Evolutionary conservation across 2,113 vertebrate species (phyloP), one percentile per base, ranked within the genome.

Genomic region (Lucifuga dentata): DNA sequence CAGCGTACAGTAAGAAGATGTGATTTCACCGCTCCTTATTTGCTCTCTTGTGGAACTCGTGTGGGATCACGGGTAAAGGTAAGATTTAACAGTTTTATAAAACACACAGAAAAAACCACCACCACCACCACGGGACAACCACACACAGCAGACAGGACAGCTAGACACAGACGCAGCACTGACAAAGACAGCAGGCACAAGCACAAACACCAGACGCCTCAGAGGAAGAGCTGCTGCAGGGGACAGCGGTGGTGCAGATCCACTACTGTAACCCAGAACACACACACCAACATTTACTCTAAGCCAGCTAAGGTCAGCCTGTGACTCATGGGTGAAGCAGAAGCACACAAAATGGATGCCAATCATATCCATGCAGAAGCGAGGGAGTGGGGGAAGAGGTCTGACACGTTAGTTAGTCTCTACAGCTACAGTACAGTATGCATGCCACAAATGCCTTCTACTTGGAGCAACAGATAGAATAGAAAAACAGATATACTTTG

Each of bases 361-460:
- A 91, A 70, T 92, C 88, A 92, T 70, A 91, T 90, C 73, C 95
- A 95, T 96, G 95, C 95, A 93, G 71, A 73, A 77, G 84, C 80
- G 11, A 13, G 78, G 61, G 61, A 5, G 20, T 29, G 6, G 11
- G 32, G 80, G 84, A 81, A 58, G 38, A 62, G 43, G 53, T 58
- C 41, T 26, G 48, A 50, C 48, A 58, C 19, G 55, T 92, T 89
- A 90, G 92, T 92, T 87, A 84, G 86, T 86, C 65, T 83, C 78
- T 65, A 79, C 53, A 83, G 92, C 92, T 93, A 89, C 75, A 93
- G 78, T 78, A 81, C 81, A 58, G 67, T 60, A 88, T 65, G 91
- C 96, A 98, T 98, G 95, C 96, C 90, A 95, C 91, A 93, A 92
- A 95, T 91, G 92, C 90, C 86, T 92, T 93, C 84, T 89, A 91